Evolutionary conservation across 1,140 invertebrate species (phyloP).

Genomic region (Aphelinus certus): DNA sequence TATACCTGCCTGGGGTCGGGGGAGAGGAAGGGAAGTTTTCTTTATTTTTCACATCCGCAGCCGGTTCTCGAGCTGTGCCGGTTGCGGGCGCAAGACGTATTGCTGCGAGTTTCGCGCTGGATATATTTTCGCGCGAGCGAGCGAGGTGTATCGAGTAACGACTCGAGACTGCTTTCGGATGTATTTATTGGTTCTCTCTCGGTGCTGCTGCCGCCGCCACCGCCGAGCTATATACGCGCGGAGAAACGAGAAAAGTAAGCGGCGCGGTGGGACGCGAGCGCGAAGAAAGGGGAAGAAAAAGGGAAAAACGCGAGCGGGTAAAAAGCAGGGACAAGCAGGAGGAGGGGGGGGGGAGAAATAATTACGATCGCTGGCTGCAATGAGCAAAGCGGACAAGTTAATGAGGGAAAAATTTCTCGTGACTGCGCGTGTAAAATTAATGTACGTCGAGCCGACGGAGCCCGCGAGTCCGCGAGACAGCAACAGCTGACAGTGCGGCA

Average conservation of each 20-base stretch:
- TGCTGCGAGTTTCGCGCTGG: conserved; percentile 30
- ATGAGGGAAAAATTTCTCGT: conserved; percentile 37
- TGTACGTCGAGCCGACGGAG: neutral
- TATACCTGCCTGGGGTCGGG: neutral
- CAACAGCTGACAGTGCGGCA: too few relatives aligned
- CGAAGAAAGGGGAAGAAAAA: conserved; percentile 8
- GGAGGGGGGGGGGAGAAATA: neutral
- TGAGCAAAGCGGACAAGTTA: conserved; percentile 27
- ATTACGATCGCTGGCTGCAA: conserved; percentile 12
- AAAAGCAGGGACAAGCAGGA: neutral
- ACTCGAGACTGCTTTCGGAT: conserved; percentile 29
- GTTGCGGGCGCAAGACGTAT: conserved; percentile 10
- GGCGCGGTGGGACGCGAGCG: neutral
- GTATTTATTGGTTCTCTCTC: conserved; percentile 32
- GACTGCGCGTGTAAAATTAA: conserved; percentile 18
- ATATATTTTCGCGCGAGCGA: conserved; percentile 22
- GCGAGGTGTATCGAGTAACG: too few relatives aligned
- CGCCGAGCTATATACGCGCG: conserved; percentile 31
- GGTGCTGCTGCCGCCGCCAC: conserved; percentile 4
- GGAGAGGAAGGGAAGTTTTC: neutral
- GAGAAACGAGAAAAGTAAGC: conserved; percentile 41
- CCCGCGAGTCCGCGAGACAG: too few relatives aligned
- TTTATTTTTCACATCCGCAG: conserved; percentile 13
- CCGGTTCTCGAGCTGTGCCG: neutral
- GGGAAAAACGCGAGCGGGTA: conserved; percentile 12